Conservation (phyloP, 2,113 vertebrate species). For the Trochalopteron elliotii region DNA sequence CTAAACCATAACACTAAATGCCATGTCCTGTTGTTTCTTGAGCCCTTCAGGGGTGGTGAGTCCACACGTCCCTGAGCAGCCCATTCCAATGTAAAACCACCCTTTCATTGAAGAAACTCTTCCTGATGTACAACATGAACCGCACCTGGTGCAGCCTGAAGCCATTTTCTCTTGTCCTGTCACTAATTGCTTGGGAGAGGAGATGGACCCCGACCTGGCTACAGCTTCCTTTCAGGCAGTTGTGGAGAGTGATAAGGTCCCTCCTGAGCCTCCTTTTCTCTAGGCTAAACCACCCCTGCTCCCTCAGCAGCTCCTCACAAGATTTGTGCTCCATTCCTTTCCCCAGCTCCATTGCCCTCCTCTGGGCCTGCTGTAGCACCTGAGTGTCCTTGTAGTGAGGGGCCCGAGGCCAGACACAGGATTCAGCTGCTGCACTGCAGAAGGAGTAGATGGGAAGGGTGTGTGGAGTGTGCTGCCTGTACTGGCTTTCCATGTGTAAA, state of each 20-base stretch:
- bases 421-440: neutral
- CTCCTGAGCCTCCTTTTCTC: neutral
- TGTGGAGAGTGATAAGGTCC: neutral
- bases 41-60: neutral
- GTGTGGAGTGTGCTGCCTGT: fast-evolving
- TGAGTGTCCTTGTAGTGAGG: neutral
- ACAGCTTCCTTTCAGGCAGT: neutral
- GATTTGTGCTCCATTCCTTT: neutral
- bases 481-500: neutral
- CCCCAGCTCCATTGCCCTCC: neutral
- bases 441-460: neutral
- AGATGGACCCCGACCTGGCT: neutral
- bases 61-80: neutral
- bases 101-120: neutral
- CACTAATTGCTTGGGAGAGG: neutral
- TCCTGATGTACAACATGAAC: neutral
- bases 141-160: neutral
- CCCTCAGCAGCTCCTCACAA: neutral
- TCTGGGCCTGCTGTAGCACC: neutral
- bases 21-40: neutral
- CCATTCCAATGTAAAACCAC: neutral
- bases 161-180: neutral
- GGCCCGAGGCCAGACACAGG: neutral
- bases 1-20: neutral
- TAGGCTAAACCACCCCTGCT: neutral